A percentile compares a stretch with the other conserved stretches of the same genome.
phyloP scores from a whole-genome alignment of 1,140 invertebrate genomes.

The Leucophenga varia region DNA sequence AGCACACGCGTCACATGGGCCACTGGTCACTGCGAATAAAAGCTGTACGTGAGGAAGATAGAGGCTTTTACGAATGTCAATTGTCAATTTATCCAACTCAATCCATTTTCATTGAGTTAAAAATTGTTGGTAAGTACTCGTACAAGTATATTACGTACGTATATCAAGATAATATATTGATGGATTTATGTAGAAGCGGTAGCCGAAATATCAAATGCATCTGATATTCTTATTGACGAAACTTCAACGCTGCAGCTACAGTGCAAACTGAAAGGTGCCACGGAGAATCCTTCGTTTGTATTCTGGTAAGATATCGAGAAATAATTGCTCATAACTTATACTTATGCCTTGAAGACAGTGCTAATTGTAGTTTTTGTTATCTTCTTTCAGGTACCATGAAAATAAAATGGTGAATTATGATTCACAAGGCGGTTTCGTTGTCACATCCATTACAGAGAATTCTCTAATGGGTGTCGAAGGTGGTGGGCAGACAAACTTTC shows the following conservation, averaged over 20 bases:
- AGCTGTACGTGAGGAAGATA: constrained; percentile 69
- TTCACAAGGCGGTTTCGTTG: constrained; percentile 56
- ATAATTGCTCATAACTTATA: too few relatives aligned
- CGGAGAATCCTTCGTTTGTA: constrained; percentile 74
- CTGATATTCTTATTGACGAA: constrained; percentile 73
- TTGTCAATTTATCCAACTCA: constrained; percentile 77
- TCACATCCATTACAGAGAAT: constrained; percentile 38
- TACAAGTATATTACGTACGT: not conserved
- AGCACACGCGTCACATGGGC: constrained; percentile 71
- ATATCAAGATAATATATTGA: too few relatives aligned
- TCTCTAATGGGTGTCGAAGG: constrained; percentile 15
- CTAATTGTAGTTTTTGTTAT: not conserved
- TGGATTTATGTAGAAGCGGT: constrained; percentile 63
- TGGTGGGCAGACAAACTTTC: constrained; percentile 13
- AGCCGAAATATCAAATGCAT: constrained; percentile 73
- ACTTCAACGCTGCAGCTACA: constrained; percentile 71
- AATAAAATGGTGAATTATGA: constrained; percentile 75
- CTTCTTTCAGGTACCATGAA: constrained; percentile 63
- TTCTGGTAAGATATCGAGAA: constrained; percentile 72
- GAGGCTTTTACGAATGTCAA: constrained; percentile 79
- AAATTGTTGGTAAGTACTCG: constrained; percentile 74
- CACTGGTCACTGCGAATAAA: constrained; percentile 76
- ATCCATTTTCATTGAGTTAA: constrained; percentile 72
- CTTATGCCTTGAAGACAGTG: constrained; percentile 3
- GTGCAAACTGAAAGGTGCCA: constrained; percentile 70